Evolutionary conservation across 64 coral and sea anemone genomes (phyloP).

Genomic region (Montipora cactus): DNA sequence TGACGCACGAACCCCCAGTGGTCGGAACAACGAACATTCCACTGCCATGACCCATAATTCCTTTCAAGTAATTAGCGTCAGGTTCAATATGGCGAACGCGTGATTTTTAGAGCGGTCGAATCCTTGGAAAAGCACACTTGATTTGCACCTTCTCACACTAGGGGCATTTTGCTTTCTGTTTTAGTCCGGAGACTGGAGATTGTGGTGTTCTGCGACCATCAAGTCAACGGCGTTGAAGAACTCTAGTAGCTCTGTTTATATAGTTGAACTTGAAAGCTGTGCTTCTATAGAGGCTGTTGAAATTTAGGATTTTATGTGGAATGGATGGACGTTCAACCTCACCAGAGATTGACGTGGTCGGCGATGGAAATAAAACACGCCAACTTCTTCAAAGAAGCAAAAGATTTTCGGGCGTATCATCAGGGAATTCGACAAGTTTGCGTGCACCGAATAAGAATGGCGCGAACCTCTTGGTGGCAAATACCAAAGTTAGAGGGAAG

Average conservation of each 20-base stretch:
- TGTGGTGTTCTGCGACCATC: neutral
- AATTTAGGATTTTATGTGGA: neutral
- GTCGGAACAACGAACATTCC: no score
- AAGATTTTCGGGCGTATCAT: neutral
- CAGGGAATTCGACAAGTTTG: neutral
- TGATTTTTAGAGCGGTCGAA: neutral
- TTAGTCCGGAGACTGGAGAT: neutral
- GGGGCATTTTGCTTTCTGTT: neutral
- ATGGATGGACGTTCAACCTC: constrained; percentile 19
- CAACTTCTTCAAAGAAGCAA: neutral
- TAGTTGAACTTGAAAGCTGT: no score
- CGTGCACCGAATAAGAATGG: constrained; percentile 19
- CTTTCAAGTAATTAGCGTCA: neutral
- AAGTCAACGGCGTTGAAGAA: neutral
- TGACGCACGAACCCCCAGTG: no score
- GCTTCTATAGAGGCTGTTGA: neutral
- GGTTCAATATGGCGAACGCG: constrained; percentile 13
- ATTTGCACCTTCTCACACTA: no score
- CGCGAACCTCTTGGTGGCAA: constrained; percentile 12
- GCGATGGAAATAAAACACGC: neutral
- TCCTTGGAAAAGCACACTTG: no score
- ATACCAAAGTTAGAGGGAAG: neutral
- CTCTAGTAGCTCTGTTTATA: no score
- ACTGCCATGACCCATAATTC: neutral
- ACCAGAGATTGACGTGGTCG: constrained; percentile 30